phyloP scores from a whole-genome alignment of 1,140 invertebrate genomes.

The Conopomorpha cramerella region DNA sequence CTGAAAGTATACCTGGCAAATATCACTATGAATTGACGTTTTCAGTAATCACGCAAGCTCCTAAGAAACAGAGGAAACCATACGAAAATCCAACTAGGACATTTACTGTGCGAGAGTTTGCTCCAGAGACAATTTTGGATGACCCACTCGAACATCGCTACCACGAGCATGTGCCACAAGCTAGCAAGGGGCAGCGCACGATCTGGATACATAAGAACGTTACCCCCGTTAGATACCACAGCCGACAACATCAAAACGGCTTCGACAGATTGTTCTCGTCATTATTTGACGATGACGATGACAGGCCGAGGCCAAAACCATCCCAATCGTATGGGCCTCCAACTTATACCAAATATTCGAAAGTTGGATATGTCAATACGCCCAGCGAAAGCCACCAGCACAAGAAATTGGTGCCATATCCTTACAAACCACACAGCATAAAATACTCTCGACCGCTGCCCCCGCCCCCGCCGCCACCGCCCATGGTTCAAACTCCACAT shows the following conservation, averaged over 20 bases:
- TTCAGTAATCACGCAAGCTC: conserved; percentile 61
- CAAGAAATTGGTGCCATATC: conserved; percentile 20
- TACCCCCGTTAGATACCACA: conserved; percentile 16
- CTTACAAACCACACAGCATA: conserved; percentile 20
- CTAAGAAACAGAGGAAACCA: conserved; percentile 30
- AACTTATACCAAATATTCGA: conserved; percentile 17
- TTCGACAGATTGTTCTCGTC: conserved; percentile 42
- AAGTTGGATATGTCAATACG: too few species aligned
- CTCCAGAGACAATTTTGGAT: conserved; percentile 15
- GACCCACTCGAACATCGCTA: conserved; percentile 14
- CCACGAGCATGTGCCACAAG: conserved; percentile 7
- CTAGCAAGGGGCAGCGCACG: conserved; percentile 21
- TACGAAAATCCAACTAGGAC: conserved; percentile 48
- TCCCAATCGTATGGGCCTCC: too few species aligned
- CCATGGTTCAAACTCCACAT: conserved; percentile 10
- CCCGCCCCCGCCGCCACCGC: conserved; percentile 11
- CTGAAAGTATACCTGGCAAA: conserved; percentile 35
- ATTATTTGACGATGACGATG: conserved; percentile 30
- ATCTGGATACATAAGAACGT: conserved; percentile 50
- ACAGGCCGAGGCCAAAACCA: conserved; percentile 22
- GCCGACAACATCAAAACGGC: conserved; percentile 18
- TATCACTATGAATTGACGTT: conserved; percentile 68
- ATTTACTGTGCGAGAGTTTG: conserved; percentile 42
- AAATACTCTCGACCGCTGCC: conserved; percentile 20
- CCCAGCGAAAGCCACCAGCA: conserved; percentile 22